Conservation (phyloP, 2,888 invertebrate genomes). For the Dilophus febrilis region DNA sequence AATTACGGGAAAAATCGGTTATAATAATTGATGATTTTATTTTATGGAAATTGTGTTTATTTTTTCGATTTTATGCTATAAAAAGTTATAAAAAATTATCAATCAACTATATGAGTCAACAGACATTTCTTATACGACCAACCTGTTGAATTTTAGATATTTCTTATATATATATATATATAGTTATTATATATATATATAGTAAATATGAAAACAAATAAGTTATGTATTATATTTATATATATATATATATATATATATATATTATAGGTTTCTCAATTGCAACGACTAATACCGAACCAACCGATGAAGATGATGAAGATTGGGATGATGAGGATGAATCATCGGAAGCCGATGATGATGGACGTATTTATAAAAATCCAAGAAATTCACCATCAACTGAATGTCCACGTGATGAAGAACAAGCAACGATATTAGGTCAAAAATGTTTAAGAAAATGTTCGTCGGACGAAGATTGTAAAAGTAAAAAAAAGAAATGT, state of each 20-base stretch:
- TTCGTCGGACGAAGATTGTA: slow-evolving; percentile 86
- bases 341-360: slow-evolving; percentile 51
- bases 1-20: too few species aligned
- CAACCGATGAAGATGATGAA: slow-evolving; percentile 35
- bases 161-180: too few species aligned
- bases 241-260: not conserved
- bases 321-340: slow-evolving; percentile 36
- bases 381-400: slow-evolving; percentile 76
- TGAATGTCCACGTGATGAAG: slow-evolving; percentile 70
- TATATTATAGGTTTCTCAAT: slow-evolving; percentile 11
- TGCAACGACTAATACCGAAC: slow-evolving; percentile 13
- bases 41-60: too few species aligned
- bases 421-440: slow-evolving; percentile 63
- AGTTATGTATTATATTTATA: too few species aligned
- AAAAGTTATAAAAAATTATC: too few species aligned
- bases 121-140: too few species aligned
- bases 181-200: too few species aligned
- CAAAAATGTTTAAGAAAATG: slow-evolving; percentile 86
- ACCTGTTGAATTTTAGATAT: too few species aligned
- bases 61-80: too few species aligned
- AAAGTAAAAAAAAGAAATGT: slow-evolving; percentile 91
- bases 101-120: too few species aligned
- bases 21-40: too few species aligned
- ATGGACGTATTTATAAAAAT: slow-evolving; percentile 71
- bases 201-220: too few species aligned